A percentile compares a stretch with the other conserved stretches of the same genome.
Evolutionary conservation across 2,113 vertebrate species (phyloP).

Genomic region (Anser brachyrhynchus): DNA sequence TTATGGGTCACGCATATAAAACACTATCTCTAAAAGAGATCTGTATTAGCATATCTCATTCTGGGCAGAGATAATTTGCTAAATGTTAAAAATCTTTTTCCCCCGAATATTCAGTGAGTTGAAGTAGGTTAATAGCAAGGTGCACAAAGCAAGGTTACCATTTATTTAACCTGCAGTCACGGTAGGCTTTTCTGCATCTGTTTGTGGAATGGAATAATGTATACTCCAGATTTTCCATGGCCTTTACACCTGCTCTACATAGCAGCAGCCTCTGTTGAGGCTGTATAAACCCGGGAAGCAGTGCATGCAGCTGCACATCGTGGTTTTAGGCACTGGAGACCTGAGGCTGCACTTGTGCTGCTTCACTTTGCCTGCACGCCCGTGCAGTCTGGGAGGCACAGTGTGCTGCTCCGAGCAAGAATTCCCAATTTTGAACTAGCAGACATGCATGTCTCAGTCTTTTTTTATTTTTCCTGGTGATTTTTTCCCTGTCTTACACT

Average conservation of each 20-base stretch:
- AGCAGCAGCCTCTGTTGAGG: neutral
- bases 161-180: neutral
- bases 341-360: neutral
- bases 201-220: neutral
- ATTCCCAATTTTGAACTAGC: neutral
- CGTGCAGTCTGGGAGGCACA: fast-evolving
- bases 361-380: fast-evolving
- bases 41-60: neutral
- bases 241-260: fast-evolving
- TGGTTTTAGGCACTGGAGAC: neutral
- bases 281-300: too few relatives aligned
- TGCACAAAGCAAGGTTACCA: neutral
- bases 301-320: fast-evolving
- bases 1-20: neutral
- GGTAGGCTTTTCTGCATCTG: neutral
- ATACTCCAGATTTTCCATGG: fast-evolving
- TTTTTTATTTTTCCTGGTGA: neutral
- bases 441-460: too few relatives aligned
- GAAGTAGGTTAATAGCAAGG: neutral
- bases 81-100: neutral
- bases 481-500: neutral
- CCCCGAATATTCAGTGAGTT: neutral
- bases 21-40: neutral
- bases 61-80: neutral
- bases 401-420: neutral